These are phyloP conservation scores for Brachyhypopomus gauderio DNA, from an alignment of 2,113 vertebrate species.

Conservation along the genomic window DNA sequence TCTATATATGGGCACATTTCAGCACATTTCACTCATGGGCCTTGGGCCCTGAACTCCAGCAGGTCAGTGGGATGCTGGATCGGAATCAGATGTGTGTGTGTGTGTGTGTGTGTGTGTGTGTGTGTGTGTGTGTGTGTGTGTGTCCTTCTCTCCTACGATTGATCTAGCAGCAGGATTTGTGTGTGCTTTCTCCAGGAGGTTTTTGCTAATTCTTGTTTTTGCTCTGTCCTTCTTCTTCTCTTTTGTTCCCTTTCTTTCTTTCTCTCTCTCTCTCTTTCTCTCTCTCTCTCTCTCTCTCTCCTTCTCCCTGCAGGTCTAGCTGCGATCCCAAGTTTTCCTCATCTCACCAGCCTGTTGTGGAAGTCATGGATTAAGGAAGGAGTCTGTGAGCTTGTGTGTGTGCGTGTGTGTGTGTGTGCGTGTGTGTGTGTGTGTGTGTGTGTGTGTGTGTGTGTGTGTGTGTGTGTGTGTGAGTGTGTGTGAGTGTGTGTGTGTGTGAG, in stretches of 20 bases:
- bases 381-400: conserved; percentile 21
- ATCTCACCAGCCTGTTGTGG: not conserved
- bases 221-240: not conserved
- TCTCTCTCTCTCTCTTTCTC: not conserved
- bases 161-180: conserved; percentile 5
- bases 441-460: conserved; percentile 36
- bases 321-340: conserved; percentile 35
- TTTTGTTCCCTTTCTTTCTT: not conserved
- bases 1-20: conserved; percentile 35
- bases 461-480: conserved; percentile 27
- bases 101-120: too few relatives aligned
- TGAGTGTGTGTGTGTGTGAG: too few relatives aligned
- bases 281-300: not conserved
- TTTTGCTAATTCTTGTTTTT: not conserved
- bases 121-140: too few relatives aligned
- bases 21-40: not conserved
- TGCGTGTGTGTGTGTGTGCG: conserved; percentile 26
- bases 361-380: conserved; percentile 48
- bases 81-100: too few relatives aligned
- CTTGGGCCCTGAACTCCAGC: conserved; percentile 3
- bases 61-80: conserved; percentile 46
- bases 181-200: not conserved
- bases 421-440: conserved; percentile 4
- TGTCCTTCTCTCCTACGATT: conserved; percentile 2
- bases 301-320: conserved; percentile 33